Percentiles rank a stretch among this genome's conserved stretches.
Evolutionary conservation across 1,140 invertebrate genomes (phyloP).

Genomic region (Pollicipes pollicipes): DNA sequence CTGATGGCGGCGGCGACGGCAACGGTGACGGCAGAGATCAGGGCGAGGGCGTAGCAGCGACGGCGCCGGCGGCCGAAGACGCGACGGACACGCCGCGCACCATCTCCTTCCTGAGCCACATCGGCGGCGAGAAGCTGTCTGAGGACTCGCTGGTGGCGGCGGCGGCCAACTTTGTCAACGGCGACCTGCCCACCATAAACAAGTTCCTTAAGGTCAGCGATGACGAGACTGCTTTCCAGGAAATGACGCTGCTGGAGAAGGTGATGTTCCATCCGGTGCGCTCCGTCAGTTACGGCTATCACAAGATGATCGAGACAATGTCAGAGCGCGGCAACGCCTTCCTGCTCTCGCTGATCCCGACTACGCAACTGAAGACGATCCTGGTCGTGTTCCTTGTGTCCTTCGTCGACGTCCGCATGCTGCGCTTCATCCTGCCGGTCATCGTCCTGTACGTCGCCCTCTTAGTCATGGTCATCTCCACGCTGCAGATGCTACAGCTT

Average conservation of each 20-base stretch:
- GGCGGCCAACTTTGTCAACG: slow-evolving; percentile 55
- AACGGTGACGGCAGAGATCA: no score
- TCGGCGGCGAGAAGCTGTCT: slow-evolving; percentile 45
- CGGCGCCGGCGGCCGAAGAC: background rate
- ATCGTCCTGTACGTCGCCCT: slow-evolving; percentile 51
- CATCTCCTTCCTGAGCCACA: background rate
- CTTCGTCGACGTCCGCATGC: slow-evolving; percentile 41
- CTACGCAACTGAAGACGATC: slow-evolving; percentile 31
- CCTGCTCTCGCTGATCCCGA: background rate
- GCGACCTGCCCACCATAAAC: slow-evolving; percentile 52
- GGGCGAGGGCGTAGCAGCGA: background rate
- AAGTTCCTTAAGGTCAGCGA: slow-evolving; percentile 41
- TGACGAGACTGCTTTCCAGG: background rate
- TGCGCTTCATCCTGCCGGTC: slow-evolving; percentile 45
- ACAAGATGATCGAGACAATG: background rate
- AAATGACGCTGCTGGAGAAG: background rate
- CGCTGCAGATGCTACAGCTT: slow-evolving; percentile 55
- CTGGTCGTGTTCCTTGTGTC: slow-evolving; percentile 47
- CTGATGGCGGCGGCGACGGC: background rate
- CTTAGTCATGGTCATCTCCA: slow-evolving; percentile 49
- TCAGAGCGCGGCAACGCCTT: background rate
- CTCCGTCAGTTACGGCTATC: background rate
- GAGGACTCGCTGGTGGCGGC: slow-evolving; percentile 60
- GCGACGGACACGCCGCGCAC: background rate
- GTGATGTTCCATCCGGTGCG: background rate